Evolutionary conservation across 1,140 invertebrate genomes (phyloP).

Genomic region (Antheraea pernyi): DNA sequence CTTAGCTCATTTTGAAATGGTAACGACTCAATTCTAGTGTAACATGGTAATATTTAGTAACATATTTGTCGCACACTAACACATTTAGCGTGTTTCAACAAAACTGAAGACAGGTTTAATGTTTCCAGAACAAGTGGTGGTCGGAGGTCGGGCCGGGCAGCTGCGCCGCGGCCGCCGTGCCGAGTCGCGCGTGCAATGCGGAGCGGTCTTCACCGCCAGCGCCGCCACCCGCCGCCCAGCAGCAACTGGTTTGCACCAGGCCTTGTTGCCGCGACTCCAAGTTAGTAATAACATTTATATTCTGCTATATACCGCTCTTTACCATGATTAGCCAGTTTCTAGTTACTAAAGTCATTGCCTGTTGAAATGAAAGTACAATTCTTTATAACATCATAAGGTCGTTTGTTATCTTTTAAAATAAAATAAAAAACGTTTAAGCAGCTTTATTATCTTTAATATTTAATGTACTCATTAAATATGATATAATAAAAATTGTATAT

Average conservation of each 20-base stretch:
- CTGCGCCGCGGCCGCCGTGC: slow-evolving; percentile 60
- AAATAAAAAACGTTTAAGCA: too few species aligned
- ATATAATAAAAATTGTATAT: too few species aligned
- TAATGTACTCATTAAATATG: too few species aligned
- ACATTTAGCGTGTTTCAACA: neutral
- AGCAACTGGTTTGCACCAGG: slow-evolving; percentile 48
- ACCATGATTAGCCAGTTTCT: too few species aligned
- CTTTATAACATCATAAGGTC: too few species aligned
- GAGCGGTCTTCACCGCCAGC: slow-evolving; percentile 63
- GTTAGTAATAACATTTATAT: slow-evolving; percentile 36
- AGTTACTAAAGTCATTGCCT: too few species aligned
- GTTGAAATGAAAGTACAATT: too few species aligned
- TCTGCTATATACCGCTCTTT: too few species aligned
- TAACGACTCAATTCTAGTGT: too few species aligned
- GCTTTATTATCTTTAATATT: too few species aligned
- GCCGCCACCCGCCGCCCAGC: slow-evolving; percentile 53
- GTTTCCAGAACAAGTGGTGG: slow-evolving; percentile 59
- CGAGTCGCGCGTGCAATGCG: slow-evolving; percentile 71
- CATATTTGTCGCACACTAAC: neutral
- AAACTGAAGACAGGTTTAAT: neutral
- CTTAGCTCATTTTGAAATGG: too few species aligned
- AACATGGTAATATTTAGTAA: neutral
- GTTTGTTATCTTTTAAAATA: too few species aligned
- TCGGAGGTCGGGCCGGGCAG: slow-evolving; percentile 49
- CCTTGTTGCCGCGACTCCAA: slow-evolving; percentile 55